Evolutionary conservation across 2,113 vertebrate species (phyloP), one percentile per base, ranked within the genome.

Genomic region (Haemorhous mexicanus): DNA sequence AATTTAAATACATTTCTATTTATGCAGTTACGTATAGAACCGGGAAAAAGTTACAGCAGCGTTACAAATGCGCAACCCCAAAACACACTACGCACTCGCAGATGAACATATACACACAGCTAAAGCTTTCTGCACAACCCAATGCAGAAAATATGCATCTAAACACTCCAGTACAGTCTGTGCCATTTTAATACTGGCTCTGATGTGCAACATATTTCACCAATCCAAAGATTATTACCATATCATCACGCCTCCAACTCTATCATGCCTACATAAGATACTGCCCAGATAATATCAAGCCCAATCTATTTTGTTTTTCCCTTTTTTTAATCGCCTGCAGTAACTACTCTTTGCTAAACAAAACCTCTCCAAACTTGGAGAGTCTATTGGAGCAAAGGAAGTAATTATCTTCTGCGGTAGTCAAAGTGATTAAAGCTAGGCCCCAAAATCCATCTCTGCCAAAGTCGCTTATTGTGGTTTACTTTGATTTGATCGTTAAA

Each of bases 391-490:
- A 97, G 95, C 95, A 97, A 97, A 98, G 97, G 97, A 98, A 98
- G 98, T 97, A 97, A 98, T 98, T 97, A 97, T 95, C 95, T 96
- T 97, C 95, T 96, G 97, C 90, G 90, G 92, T 97, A 92, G 96
- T 83, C 96, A 96, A 95, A 96, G 97, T 97, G 97, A 97, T 97
- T 98, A 96, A 97, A 98, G 95, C 97, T 97, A 97, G 98, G 98
- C 98, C 98, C 95, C 96, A 95, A 95, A 96, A 96, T 96, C 95
- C 92, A 84, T 97, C 95, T 94, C 94, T 97, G 95, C 96, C 97
- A 96, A 95, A 92, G 89, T 95, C 92, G 53, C 96, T 95, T 96
- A 84, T 95, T 92, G 77, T 76, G 95, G 86, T 62, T 97, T 95
- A 95, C 94, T 95, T 91, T 88, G 96, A 96, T 97, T 95, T 96